phyloP scores from a whole-genome alignment of 30 jellyfish, hydroid and myxozoan species.

The Cassiopea xamachana region DNA sequence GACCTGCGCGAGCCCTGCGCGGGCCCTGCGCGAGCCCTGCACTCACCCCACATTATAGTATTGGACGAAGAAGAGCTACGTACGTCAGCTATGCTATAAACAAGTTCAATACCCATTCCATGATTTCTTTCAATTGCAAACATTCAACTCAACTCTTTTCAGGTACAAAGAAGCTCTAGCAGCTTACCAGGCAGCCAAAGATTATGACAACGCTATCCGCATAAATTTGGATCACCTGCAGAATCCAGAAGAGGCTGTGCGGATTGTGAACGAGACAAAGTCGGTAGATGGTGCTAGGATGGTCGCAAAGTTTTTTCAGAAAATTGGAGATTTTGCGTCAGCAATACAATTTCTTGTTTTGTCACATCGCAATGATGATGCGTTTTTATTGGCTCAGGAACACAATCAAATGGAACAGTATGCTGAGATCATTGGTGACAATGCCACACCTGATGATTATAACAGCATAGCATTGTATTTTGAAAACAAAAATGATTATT shows the following conservation, averaged over 20 bases:
- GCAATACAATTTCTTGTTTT: slow-evolving; percentile 97
- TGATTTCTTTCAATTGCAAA: too few species aligned
- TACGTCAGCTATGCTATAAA: too few species aligned
- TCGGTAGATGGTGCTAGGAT: slow-evolving; percentile 97
- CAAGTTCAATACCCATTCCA: too few species aligned
- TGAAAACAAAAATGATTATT: slow-evolving; percentile 83
- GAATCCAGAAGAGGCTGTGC: slow-evolving; percentile 99
- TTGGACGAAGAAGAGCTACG: too few species aligned
- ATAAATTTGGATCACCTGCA: slow-evolving; percentile 92
- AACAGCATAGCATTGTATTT: slow-evolving; percentile 94
- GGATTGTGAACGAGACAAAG: slow-evolving; percentile 97
- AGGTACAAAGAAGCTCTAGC: slow-evolving; percentile 95
- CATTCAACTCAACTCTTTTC: background rate
- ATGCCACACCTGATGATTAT: slow-evolving; percentile 92
- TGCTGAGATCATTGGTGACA: slow-evolving; percentile 94
- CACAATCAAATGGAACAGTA: slow-evolving; percentile 97
- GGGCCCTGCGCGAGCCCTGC: too few species aligned
- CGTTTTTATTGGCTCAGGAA: slow-evolving; percentile 97
- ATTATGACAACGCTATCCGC: slow-evolving; percentile 93
- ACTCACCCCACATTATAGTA: too few species aligned
- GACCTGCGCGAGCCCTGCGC: too few species aligned
- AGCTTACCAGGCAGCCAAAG: slow-evolving; percentile 96
- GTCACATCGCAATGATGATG: slow-evolving; percentile 94
- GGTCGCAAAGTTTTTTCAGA: slow-evolving; percentile 99
- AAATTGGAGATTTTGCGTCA: slow-evolving; percentile 98